A percentile compares a stretch with the other conserved stretches of the same genome.
Conservation (phyloP, 2,888 invertebrate genomes). For the Nudaria mundana region DNA sequence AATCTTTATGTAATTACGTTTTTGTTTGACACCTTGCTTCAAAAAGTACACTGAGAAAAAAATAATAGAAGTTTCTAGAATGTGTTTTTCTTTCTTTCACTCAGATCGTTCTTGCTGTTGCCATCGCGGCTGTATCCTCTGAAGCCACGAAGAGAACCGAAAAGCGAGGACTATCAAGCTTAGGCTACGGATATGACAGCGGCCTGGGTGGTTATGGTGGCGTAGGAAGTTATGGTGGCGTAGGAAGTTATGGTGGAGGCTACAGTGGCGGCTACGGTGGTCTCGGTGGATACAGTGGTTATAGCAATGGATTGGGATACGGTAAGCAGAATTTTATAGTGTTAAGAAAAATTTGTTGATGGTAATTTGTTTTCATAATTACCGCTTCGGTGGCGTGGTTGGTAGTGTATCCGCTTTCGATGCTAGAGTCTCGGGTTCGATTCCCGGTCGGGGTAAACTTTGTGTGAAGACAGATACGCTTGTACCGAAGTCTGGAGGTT, state of each 20-base stretch:
- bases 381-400: no score
- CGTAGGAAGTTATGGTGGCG: slow-evolving; percentile 38
- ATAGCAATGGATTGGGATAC: no score
- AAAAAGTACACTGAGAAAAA: no score
- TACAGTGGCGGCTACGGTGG: slow-evolving; percentile 39
- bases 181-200: slow-evolving; percentile 54
- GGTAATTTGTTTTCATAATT: no score
- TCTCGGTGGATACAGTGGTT: slow-evolving; percentile 7
- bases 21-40: no score
- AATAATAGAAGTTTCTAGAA: neutral
- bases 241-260: slow-evolving; percentile 36
- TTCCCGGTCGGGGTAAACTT: no score
- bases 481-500: no score
- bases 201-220: slow-evolving; percentile 50
- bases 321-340: neutral
- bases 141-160: slow-evolving; percentile 74
- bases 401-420: no score
- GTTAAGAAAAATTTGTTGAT: neutral
- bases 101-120: slow-evolving; percentile 62
- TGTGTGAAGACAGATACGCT: no score
- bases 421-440: no score
- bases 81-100: slow-evolving; percentile 1
- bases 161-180: slow-evolving; percentile 68
- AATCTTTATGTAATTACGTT: no score
- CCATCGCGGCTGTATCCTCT: slow-evolving; percentile 62